Evolutionary conservation across 2,888 invertebrate species (phyloP).

Genomic region (Sinelater perroti): DNA sequence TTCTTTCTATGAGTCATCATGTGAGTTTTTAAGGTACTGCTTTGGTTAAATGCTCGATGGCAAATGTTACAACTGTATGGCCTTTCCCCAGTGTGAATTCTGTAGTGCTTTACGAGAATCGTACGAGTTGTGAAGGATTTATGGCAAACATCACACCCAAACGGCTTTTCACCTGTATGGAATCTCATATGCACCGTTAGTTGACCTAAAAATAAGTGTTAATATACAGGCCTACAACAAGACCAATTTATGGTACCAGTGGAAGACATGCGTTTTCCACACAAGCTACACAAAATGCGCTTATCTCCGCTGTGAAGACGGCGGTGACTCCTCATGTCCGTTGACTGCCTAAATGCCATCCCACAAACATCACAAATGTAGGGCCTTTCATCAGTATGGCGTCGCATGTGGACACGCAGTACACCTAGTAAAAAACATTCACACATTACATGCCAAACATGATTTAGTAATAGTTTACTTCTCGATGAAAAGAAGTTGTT

Average conservation of each 20-base stretch:
- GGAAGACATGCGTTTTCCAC: conserved; percentile 54
- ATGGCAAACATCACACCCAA: conserved; percentile 47
- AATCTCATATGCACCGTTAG: conserved; percentile 52
- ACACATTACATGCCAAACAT: no score
- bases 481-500: conserved; percentile 41
- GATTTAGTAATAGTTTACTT: no score
- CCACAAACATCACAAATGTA: conserved; percentile 49
- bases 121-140: conserved; percentile 53
- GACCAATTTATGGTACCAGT: conserved; percentile 46
- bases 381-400: conserved; percentile 46
- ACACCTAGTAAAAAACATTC: conserved; percentile 36
- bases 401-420: conserved; percentile 44
- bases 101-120: conserved; percentile 49
- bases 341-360: conserved; percentile 44
- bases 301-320: conserved; percentile 44
- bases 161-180: conserved; percentile 56
- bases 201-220: conserved; percentile 48
- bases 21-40: conserved; percentile 53
- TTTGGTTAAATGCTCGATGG: conserved; percentile 52
- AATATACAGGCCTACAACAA: no score
- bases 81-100: conserved; percentile 55
- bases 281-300: conserved; percentile 43
- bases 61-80: conserved; percentile 55
- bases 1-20: conserved; percentile 43
- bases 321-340: conserved; percentile 45